phyloP scores from a whole-genome alignment of 2,113 vertebrate genomes.

The Corynorhinus townsendii region DNA sequence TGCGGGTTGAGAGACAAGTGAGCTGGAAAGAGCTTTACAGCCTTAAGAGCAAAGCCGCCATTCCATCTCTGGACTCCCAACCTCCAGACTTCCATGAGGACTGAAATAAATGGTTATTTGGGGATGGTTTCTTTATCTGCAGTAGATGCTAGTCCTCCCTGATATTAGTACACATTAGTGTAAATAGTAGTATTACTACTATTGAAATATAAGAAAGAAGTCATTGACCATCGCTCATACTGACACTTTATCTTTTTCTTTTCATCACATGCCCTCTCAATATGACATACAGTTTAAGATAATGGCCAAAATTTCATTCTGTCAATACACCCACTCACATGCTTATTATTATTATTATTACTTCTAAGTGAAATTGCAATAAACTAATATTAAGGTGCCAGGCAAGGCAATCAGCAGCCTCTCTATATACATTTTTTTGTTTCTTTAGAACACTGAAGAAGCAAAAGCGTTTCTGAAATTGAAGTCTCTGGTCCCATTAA shows the following conservation, averaged over 20 bases:
- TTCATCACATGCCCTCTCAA: not conserved
- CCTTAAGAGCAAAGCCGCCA: not conserved
- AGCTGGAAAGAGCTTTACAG: not conserved
- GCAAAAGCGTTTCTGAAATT: not conserved
- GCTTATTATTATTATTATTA: not conserved
- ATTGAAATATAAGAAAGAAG: not conserved
- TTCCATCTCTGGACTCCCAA: not conserved
- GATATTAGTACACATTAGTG: not conserved
- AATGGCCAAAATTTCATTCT: not conserved
- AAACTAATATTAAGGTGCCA: not conserved
- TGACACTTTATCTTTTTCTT: not conserved
- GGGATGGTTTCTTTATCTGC: not conserved
- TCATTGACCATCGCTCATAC: not conserved
- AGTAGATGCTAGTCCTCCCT: not conserved
- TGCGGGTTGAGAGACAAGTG: not conserved
- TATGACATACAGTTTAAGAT: not conserved
- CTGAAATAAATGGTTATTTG: not conserved
- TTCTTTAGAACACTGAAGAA: not conserved
- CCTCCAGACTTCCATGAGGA: not conserved
- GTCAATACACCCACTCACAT: not conserved
- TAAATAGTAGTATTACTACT: not conserved
- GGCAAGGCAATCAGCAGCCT: not conserved
- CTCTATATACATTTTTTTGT: not conserved
- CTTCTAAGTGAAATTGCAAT: not conserved
- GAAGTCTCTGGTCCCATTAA: not conserved